Evolutionary conservation across 2,113 vertebrate genomes (phyloP).

Genomic region (Willisornis vidua): DNA sequence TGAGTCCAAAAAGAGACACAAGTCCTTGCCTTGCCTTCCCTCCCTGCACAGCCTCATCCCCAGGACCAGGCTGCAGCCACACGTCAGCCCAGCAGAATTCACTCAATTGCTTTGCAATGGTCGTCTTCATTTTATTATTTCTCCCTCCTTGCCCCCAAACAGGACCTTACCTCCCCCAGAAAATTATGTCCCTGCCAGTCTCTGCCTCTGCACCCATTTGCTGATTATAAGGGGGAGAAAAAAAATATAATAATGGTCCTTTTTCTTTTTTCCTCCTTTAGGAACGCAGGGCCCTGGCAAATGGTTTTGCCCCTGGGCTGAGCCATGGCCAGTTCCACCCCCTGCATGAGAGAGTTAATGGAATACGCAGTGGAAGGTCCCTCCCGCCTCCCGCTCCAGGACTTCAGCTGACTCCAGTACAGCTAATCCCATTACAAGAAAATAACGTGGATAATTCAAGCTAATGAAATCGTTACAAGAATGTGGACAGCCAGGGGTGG

Average conservation of each 20-base stretch:
- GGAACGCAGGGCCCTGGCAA: slow-evolving; percentile 42
- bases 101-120: not conserved
- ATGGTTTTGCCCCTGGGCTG: slow-evolving; percentile 63
- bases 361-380: not conserved
- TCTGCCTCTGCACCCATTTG: not conserved
- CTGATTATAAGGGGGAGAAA: not conserved
- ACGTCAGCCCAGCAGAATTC: not conserved
- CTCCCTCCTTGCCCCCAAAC: not conserved
- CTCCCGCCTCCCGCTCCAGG: slow-evolving; percentile 43
- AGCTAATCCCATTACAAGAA: slow-evolving; percentile 79
- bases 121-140: not conserved
- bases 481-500: slow-evolving; percentile 76
- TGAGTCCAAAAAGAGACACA: not conserved
- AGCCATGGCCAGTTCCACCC: slow-evolving; percentile 49
- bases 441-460: slow-evolving; percentile 81
- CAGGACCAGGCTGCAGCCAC: not conserved
- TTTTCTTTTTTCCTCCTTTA: slow-evolving; percentile 41
- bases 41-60: not conserved
- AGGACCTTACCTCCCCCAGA: not conserved
- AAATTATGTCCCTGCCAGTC: not conserved
- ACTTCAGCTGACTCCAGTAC: slow-evolving; percentile 69
- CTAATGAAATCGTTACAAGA: slow-evolving; percentile 80
- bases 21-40: not conserved
- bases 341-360: slow-evolving; percentile 51
- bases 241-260: not conserved